Conservation (phyloP, 2,113 vertebrate species). For the Onychostoma macrolepis region DNA sequence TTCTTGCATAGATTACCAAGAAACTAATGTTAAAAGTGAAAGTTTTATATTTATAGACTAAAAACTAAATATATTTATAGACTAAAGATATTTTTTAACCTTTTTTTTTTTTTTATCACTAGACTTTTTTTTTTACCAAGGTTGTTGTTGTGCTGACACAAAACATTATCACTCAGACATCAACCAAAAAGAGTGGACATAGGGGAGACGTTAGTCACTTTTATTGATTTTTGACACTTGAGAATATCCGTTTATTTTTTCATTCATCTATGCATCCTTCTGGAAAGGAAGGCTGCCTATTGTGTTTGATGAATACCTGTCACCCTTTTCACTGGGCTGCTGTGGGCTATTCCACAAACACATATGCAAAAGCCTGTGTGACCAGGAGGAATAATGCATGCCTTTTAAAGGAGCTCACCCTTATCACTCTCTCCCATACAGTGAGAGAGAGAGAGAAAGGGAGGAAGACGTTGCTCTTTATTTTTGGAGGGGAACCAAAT, state of each 20-base stretch:
- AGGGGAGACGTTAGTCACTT: background rate
- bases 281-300: constrained; percentile 12
- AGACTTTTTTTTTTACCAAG: background rate
- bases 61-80: too few relatives aligned
- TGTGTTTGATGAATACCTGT: constrained; percentile 35
- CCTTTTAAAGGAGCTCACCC: constrained; percentile 60
- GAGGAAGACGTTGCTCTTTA: constrained; percentile 5
- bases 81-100: background rate
- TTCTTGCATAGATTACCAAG: background rate
- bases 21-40: background rate
- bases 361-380: constrained; percentile 42
- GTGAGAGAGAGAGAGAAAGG: constrained; percentile 33
- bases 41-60: background rate
- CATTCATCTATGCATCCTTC: background rate
- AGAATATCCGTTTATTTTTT: constrained; percentile 25
- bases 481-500: constrained; percentile 27
- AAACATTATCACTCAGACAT: background rate
- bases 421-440: constrained; percentile 64
- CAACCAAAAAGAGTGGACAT: background rate
- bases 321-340: background rate
- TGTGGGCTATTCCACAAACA: constrained; percentile 64
- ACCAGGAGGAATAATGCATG: constrained; percentile 51
- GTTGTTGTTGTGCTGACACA: background rate
- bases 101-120: background rate
- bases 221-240: constrained; percentile 23